Evolutionary conservation across 2,888 invertebrate genomes (phyloP).

Genomic region (Pyrrhosoma nymphula): DNA sequence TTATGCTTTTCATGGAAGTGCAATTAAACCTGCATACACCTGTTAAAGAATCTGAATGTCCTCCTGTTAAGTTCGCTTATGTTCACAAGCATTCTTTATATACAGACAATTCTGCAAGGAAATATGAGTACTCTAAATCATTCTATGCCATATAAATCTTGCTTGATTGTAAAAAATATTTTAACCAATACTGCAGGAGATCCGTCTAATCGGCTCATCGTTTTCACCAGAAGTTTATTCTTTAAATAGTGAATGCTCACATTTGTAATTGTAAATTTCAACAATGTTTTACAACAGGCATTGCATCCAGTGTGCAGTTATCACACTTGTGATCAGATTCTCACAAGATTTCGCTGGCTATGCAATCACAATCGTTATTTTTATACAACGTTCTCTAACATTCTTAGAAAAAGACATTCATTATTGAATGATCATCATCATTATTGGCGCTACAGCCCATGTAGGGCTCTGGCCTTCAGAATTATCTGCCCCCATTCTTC

Average conservation of each 20-base stretch:
- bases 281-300: neutral
- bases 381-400: conserved; percentile 4
- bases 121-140: neutral
- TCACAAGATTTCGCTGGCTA: neutral
- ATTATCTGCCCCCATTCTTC: too few relatives aligned
- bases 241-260: neutral
- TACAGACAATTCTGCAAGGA: neutral
- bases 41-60: neutral
- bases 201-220: neutral
- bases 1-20: neutral
- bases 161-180: neutral
- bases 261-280: neutral
- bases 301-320: conserved; percentile 29
- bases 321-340: conserved; percentile 28
- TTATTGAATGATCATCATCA: too few relatives aligned
- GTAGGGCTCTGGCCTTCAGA: too few relatives aligned
- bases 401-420: conserved; percentile 39
- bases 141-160: neutral
- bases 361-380: conserved; percentile 22
- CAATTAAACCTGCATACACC: neutral
- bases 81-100: neutral
- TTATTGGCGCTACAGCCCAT: too few relatives aligned
- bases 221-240: neutral
- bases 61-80: neutral
- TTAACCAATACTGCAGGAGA: neutral